Conservation (phyloP, 2,797 vertebrate species). For the Syngnathus rostellatus region DNA sequence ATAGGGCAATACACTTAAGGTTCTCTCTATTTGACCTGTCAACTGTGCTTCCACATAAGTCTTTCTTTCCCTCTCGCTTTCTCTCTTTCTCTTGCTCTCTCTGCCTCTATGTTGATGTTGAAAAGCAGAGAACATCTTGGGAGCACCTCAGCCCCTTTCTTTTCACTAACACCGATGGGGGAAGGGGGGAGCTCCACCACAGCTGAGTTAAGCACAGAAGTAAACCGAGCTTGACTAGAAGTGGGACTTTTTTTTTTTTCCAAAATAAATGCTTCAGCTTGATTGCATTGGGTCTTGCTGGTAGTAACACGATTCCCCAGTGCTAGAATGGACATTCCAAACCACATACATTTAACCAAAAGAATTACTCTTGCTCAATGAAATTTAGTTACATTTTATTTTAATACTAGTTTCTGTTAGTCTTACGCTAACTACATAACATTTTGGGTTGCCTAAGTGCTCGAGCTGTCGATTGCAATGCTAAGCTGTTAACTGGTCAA, state of each 20-base stretch:
- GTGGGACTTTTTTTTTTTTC: constrained; percentile 6
- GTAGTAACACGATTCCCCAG: too few species aligned
- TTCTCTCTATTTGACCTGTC: neutral
- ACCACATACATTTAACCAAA: too few species aligned
- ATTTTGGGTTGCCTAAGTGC: too few species aligned
- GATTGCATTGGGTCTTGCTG: neutral
- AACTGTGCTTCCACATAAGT: neutral
- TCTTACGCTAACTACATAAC: too few species aligned
- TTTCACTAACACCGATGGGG: constrained; percentile 54
- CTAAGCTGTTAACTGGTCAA: too few species aligned
- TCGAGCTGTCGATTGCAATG: too few species aligned
- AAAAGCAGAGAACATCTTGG: constrained; percentile 32
- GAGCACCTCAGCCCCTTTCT: constrained; percentile 45
- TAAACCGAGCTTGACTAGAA: constrained; percentile 8
- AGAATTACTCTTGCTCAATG: too few species aligned
- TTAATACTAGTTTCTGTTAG: too few species aligned
- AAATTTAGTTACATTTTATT: too few species aligned
- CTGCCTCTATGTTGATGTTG: neutral
- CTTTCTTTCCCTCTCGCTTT: neutral
- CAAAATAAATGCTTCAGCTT: constrained; percentile 36
- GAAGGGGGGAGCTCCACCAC: constrained; percentile 54
- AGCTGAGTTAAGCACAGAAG: constrained; percentile 14
- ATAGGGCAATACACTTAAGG: neutral
- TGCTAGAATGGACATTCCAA: neutral
- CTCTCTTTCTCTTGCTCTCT: neutral